Evolutionary conservation across 2,888 invertebrate species (phyloP).

Genomic region (Andrena bicolor): DNA sequence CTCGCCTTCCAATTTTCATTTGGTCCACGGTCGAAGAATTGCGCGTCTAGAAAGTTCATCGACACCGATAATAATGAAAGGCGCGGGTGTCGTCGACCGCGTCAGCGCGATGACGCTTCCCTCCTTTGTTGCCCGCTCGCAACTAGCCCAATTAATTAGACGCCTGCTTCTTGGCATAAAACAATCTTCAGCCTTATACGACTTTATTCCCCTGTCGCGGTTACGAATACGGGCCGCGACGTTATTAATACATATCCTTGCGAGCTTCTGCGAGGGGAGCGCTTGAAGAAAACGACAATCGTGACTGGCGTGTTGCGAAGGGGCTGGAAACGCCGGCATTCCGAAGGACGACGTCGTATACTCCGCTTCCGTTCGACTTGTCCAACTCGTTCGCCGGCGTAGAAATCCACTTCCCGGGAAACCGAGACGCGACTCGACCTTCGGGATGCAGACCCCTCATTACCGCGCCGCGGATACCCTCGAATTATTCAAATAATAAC

Average conservation of each 20-base stretch:
- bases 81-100: constrained; percentile 65
- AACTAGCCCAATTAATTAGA: constrained; percentile 63
- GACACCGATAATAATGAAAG: constrained; percentile 67
- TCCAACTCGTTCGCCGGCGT: background rate
- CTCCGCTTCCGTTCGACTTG: constrained; percentile 5
- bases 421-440: constrained; percentile 23
- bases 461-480: background rate
- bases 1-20: constrained; percentile 36
- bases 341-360: background rate
- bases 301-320: constrained; percentile 34
- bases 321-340: constrained; percentile 24
- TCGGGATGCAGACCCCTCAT: constrained; percentile 1
- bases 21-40: constrained; percentile 48
- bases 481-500: constrained; percentile 50
- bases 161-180: constrained; percentile 48
- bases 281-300: constrained; percentile 25
- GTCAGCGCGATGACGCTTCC: constrained; percentile 60
- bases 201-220: constrained; percentile 1
- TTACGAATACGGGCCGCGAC: constrained; percentile 27
- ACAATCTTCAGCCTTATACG: constrained; percentile 43
- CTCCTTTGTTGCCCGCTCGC: constrained; percentile 54
- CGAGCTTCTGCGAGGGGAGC: background rate
- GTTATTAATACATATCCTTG: constrained; percentile 50
- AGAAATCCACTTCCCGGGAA: constrained; percentile 22
- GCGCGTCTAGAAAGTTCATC: constrained; percentile 73